Evolutionary conservation across 2,797 vertebrate species (phyloP), one percentile per base, ranked within the genome.

Genomic region (Setipinna tenuifilis): DNA sequence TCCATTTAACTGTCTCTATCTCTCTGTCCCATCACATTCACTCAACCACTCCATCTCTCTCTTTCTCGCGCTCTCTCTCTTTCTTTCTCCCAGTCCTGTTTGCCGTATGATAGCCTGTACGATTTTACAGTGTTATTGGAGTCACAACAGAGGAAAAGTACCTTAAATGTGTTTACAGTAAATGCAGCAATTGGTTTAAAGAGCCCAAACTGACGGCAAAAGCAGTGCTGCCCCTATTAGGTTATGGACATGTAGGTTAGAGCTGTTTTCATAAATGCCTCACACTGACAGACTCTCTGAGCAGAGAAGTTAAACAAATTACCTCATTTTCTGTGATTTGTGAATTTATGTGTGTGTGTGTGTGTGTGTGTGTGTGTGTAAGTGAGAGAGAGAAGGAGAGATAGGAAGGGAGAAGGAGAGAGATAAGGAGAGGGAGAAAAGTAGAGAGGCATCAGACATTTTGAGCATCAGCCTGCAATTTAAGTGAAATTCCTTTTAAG

Each of bases 251-350:
- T 16, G 82, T 21, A 19, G 54, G 25, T 50, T n/a, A 9, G 11
- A 28, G 78, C 80, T 85, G 58, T 65, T 62, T 82, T 85, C 59
- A 82, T n/a, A 41, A 68, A 85, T 48, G 58, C 50, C 46, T 50
- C 41, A 46, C 59, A 46, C 28, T 57, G 80, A 48, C 11, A 50
- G 62, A 41, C 80, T 62, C 41, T 82, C 54, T 61, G 48, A 48
- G 46, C 19, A 35, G 62, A 44, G 46, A 82, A 44, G 71, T 48
- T 58, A 50, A 57, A 84, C 68, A 84, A 78, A 85, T 81, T 62
- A 62, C 78, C 4, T 61, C 25, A 28, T 85, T 68, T 68, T 81
- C 71, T 78, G 31, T 41, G 71, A 78, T 78, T 78, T 78, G 41
- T 21, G 19, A 78, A 78, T 78, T 25, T 78, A 19, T 78, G 35